Evolutionary conservation across 1,140 invertebrate species (phyloP).

Genomic region (Cephus cinctus): DNA sequence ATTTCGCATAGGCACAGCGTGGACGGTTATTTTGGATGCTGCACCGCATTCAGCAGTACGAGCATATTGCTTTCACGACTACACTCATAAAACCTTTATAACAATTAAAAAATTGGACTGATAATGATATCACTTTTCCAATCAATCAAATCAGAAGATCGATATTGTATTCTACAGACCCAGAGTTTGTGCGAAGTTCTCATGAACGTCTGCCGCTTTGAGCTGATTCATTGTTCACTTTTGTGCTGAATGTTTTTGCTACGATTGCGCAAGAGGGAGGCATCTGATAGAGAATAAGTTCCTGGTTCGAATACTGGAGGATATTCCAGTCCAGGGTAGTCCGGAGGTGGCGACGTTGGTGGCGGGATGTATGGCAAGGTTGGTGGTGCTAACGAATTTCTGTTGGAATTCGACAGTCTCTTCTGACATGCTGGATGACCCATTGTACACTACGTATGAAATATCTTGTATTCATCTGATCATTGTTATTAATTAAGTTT

Average conservation of each 20-base stretch:
- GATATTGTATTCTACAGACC: too few relatives aligned
- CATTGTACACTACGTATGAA: conserved; percentile 3
- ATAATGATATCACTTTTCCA: too few relatives aligned
- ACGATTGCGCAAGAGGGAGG: conserved; percentile 41
- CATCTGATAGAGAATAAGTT: conserved; percentile 71
- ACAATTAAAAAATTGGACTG: too few relatives aligned
- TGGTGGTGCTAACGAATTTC: conserved; percentile 36
- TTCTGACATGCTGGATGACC: conserved; percentile 26
- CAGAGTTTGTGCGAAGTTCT: too few relatives aligned
- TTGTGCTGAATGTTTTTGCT: conserved; percentile 28
- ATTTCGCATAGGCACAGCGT: conserved; percentile 17
- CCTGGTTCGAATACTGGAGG: conserved; percentile 80
- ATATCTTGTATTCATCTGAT: too few relatives aligned
- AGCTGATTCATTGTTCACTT: conserved; percentile 4
- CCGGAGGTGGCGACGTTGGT: conserved; percentile 55
- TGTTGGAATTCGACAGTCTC: conserved; percentile 15
- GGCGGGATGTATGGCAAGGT: conserved; percentile 48
- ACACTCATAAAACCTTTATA: too few relatives aligned
- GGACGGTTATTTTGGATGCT: conserved; percentile 16
- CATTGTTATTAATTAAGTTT: not conserved
- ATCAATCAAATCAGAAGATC: too few relatives aligned
- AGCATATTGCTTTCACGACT: too few relatives aligned
- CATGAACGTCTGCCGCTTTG: too few relatives aligned
- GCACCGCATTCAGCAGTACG: too few relatives aligned
- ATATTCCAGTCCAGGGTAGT: conserved; percentile 77